These are phyloP conservation scores for Alligator sinensis DNA, from an alignment of 2,113 vertebrate species.

Conservation along the genomic window DNA sequence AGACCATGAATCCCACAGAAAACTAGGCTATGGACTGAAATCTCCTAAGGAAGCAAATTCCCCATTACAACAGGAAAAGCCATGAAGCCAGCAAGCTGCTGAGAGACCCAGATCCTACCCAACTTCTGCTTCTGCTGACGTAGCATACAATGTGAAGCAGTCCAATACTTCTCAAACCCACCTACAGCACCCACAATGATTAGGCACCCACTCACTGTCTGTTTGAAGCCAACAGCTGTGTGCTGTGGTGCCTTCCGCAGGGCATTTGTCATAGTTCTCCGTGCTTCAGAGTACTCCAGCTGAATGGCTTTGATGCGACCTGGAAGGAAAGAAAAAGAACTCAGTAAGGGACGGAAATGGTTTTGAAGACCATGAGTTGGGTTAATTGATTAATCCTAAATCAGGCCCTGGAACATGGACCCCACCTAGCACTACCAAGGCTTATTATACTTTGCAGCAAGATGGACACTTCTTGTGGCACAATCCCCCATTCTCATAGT, in stretches of 20 bases:
- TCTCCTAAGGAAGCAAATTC: neutral
- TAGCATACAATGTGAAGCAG: fast-evolving
- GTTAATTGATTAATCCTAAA: neutral
- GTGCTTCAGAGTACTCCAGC: constrained; percentile 94
- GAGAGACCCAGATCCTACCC: neutral
- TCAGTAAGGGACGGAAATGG: neutral
- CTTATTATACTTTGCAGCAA: neutral
- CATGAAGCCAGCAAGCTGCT: neutral
- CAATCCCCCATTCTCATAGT: neutral
- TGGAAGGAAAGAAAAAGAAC: constrained; percentile 54
- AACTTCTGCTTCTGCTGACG: neutral
- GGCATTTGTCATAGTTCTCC: constrained; percentile 95
- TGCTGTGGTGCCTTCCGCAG: constrained; percentile 96
- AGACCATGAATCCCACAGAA: fast-evolving
- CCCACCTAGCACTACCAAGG: neutral
- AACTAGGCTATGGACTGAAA: neutral
- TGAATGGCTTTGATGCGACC: constrained; percentile 98
- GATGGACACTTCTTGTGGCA: neutral
- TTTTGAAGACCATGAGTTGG: neutral
- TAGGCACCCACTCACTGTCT: constrained; percentile 83
- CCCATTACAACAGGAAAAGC: neutral
- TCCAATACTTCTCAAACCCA: fast-evolving
- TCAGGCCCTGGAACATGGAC: neutral
- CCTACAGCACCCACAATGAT: fast-evolving
- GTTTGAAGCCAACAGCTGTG: constrained; percentile 97